Percentiles rank a stretch among this genome's conserved stretches.
These are phyloP conservation scores for Leuciscus waleckii DNA, from an alignment of 2,797 vertebrate genomes.

Conservation along the genomic window DNA sequence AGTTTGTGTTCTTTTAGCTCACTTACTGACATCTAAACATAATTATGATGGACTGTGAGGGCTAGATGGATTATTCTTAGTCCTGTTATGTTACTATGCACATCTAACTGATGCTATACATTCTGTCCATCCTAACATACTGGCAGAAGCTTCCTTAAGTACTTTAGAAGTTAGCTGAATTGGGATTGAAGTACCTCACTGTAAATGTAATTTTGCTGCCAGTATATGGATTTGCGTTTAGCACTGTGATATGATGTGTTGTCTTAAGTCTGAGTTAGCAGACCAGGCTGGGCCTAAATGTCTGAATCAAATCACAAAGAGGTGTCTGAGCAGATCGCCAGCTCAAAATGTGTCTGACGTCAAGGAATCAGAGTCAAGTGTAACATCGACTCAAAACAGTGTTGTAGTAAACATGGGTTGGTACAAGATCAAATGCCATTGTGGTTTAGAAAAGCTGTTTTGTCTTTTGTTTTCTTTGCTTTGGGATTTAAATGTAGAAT, in stretches of 20 bases:
- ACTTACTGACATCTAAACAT: background rate
- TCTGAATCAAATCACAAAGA: conserved; percentile 26
- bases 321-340: background rate
- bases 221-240: conserved; percentile 64
- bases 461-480: background rate
- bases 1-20: background rate
- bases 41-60: background rate
- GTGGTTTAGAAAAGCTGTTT: conserved; percentile 1
- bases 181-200: conserved; percentile 3
- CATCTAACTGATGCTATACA: background rate
- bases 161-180: background rate
- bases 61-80: background rate
- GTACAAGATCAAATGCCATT: background rate
- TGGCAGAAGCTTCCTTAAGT: background rate
- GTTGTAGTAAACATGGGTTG: background rate
- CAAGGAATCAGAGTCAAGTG: background rate
- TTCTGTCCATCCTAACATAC: background rate
- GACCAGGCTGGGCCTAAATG: conserved; percentile 33
- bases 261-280: conserved; percentile 51
- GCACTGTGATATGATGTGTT: conserved; percentile 72
- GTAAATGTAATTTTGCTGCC: conserved; percentile 52
- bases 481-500: background rate
- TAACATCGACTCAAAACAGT: background rate
- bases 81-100: conserved; percentile 40
- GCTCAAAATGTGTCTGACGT: background rate